phyloP scores from a whole-genome alignment of 2,797 vertebrate species.

The Rhinella marina region DNA sequence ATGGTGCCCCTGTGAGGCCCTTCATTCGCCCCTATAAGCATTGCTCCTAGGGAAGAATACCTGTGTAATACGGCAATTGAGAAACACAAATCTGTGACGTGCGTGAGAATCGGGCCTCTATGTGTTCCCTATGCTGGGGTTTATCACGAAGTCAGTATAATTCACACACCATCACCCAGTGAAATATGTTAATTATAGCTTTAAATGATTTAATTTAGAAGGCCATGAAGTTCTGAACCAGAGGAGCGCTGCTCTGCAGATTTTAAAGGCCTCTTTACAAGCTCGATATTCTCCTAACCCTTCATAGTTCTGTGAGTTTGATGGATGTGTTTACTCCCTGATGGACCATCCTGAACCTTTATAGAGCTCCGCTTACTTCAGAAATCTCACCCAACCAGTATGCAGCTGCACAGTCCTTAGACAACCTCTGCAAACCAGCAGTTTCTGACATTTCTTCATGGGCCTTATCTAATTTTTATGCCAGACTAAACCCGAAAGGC shows the following conservation, averaged over 20 bases:
- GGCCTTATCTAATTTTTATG: no score
- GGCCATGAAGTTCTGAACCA: background rate
- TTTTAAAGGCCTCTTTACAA: background rate
- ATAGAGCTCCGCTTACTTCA: background rate
- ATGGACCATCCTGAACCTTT: background rate
- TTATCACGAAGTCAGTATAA: background rate
- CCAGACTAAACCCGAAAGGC: no score
- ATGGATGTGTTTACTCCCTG: background rate
- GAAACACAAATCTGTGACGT: background rate
- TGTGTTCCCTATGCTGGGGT: background rate
- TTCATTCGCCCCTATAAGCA: no score
- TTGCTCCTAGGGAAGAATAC: no score
- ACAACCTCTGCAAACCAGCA: background rate
- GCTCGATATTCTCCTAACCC: background rate
- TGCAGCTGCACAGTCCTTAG: background rate
- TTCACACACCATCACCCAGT: background rate
- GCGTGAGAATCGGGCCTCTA: background rate
- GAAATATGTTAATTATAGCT: background rate
- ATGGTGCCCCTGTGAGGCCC: no score
- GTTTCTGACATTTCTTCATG: no score
- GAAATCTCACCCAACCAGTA: conserved; percentile 7
- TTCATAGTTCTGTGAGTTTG: background rate
- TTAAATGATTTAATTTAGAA: background rate
- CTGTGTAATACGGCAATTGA: background rate
- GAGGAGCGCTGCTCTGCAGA: background rate